Evolutionary conservation across 2,113 vertebrate species (phyloP).

Genomic region (Cacatua alba): DNA sequence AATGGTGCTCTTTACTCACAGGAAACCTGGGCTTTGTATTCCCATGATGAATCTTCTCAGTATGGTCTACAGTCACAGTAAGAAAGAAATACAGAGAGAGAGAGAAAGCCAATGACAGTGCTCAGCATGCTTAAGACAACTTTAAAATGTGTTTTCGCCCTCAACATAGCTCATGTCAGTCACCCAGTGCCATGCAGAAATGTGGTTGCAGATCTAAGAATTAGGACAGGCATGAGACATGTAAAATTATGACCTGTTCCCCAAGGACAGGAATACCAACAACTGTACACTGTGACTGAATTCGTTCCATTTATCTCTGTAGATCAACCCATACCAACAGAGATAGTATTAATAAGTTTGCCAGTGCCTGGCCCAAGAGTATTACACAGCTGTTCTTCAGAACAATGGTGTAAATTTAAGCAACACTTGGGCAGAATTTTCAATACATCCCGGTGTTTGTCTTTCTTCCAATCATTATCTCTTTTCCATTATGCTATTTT

Average conservation of each 20-base stretch:
- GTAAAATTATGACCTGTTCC: not conserved
- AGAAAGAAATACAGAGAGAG: not conserved
- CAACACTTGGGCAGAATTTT: slow-evolving; percentile 3
- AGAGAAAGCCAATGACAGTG: not conserved
- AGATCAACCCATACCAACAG: not conserved
- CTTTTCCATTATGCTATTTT: not conserved
- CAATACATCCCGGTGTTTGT: not conserved
- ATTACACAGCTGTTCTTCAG: not conserved
- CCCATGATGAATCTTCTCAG: not conserved
- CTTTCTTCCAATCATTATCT: not conserved
- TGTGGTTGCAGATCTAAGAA: not conserved
- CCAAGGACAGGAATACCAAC: not conserved
- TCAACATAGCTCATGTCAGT: not conserved
- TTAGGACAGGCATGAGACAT: not conserved
- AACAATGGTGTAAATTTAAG: not conserved
- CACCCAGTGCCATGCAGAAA: not conserved
- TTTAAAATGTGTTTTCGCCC: not conserved
- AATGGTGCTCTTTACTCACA: not conserved
- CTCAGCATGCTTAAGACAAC: not conserved
- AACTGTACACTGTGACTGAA: not conserved
- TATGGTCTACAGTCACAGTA: not conserved
- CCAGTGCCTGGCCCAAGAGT: not conserved
- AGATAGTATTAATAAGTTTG: not conserved
- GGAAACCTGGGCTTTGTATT: not conserved
- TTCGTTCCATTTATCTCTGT: not conserved